These are phyloP conservation scores for Isaurus tuberculatus DNA, from an alignment of 92 coral and sea anemone genomes.

Conservation along the genomic window DNA sequence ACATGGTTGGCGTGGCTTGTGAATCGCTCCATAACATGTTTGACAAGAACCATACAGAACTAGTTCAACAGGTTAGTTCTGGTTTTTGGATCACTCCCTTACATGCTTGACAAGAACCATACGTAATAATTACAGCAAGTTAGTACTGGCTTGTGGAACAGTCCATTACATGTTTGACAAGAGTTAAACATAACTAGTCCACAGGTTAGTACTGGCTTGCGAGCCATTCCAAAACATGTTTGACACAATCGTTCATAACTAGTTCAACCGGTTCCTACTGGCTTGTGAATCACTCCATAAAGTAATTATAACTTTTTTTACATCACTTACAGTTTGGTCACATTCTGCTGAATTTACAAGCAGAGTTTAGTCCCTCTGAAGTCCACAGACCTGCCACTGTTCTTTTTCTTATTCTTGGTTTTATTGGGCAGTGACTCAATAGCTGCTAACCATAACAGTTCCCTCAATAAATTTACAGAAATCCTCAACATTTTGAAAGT, in stretches of 20 bases:
- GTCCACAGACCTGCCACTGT: no score
- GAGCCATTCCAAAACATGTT: conserved; percentile 39
- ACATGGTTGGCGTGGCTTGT: conserved; percentile 84
- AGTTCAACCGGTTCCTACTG: conserved; percentile 92
- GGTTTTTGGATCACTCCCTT: conserved; percentile 52
- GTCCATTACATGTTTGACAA: conserved; percentile 63
- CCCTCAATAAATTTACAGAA: no score
- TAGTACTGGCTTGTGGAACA: conserved; percentile 50
- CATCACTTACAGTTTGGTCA: no score
- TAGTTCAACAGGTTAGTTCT: conserved; percentile 82
- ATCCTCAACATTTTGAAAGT: no score
- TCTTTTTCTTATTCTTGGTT: no score
- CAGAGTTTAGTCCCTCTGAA: no score
- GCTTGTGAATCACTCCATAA: conserved; percentile 10
- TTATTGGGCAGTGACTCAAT: no score
- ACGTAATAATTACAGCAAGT: conserved; percentile 90
- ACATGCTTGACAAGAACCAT: conserved; percentile 81
- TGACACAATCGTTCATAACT: conserved; percentile 85
- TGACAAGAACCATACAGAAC: conserved; percentile 87
- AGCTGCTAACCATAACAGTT: no score
- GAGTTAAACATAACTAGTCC: conserved; percentile 87
- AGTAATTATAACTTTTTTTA: no score
- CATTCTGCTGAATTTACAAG: no score
- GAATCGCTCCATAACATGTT: conserved; percentile 94
- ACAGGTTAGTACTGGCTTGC: conserved; percentile 62